phyloP scores from a whole-genome alignment of 2,797 vertebrate genomes.

The Dallia pectoralis region DNA sequence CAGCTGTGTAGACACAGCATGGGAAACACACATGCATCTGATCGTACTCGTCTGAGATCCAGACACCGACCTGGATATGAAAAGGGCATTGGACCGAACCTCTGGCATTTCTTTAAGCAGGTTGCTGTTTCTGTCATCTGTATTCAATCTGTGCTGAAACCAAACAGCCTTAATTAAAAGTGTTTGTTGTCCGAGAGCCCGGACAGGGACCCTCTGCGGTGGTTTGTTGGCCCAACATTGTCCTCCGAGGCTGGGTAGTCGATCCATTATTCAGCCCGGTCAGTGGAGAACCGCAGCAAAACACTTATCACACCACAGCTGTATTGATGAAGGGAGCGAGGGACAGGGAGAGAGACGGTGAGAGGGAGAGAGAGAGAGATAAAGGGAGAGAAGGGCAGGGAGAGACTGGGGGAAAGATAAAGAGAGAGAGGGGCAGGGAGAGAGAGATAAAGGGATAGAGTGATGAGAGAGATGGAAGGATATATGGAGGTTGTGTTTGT shows the following conservation, averaged over 20 bases:
- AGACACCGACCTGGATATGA: too few species aligned
- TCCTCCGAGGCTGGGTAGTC: slow-evolving; percentile 64
- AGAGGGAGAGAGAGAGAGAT: slow-evolving; percentile 64
- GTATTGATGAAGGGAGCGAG: slow-evolving; percentile 70
- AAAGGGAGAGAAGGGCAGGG: slow-evolving; percentile 45
- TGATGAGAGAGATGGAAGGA: neutral
- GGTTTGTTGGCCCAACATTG: slow-evolving; percentile 66
- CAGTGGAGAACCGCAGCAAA: slow-evolving; percentile 56
- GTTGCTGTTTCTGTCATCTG: neutral
- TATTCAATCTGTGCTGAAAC: slow-evolving; percentile 51
- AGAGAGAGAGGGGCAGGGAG: neutral
- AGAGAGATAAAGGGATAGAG: too few species aligned
- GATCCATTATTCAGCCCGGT: slow-evolving; percentile 71
- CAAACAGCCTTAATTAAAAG: slow-evolving; percentile 71
- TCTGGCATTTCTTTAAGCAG: neutral
- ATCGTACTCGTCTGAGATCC: too few species aligned
- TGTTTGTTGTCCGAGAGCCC: slow-evolving; percentile 58
- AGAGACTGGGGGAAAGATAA: neutral
- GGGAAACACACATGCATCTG: too few species aligned
- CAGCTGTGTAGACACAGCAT: too few species aligned
- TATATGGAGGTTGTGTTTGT: too few species aligned
- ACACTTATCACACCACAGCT: slow-evolving; percentile 33
- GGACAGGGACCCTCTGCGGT: slow-evolving; percentile 61
- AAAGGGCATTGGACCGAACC: too few species aligned
- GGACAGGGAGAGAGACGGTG: slow-evolving; percentile 39